Evolutionary conservation across 2,888 invertebrate genomes (phyloP).

Genomic region (Drosophila subsilvestris): DNA sequence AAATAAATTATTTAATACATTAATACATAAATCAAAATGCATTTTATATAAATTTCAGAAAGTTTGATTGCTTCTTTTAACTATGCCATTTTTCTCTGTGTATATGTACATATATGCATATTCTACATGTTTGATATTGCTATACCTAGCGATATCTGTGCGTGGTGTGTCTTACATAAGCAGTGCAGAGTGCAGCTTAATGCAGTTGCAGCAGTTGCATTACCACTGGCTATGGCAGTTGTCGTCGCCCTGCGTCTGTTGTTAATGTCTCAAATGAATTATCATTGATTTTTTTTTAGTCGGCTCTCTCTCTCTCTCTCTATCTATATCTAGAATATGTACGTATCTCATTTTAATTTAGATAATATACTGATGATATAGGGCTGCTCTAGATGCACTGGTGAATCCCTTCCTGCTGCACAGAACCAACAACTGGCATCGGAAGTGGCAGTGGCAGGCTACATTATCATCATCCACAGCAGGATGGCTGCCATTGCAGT

Average conservation of each 20-base stretch:
- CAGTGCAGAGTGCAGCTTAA: conserved; percentile 6
- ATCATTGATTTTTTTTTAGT: conserved; percentile 33
- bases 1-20: too few species aligned
- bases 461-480: neutral
- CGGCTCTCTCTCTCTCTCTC: neutral
- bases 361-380: conserved; percentile 13
- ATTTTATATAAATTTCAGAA: too few species aligned
- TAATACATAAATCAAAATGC: too few species aligned
- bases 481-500: neutral
- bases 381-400: neutral
- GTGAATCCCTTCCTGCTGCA: conserved; percentile 4
- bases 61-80: too few species aligned
- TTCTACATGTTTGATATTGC: neutral
- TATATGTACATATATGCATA: too few species aligned
- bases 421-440: neutral
- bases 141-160: conserved; percentile 4
- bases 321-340: neutral
- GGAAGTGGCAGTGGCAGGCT: neutral
- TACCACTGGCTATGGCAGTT: conserved; percentile 8
- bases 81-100: too few species aligned
- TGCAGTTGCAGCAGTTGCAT: conserved; percentile 5
- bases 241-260: conserved; percentile 7
- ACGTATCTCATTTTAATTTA: conserved; percentile 15
- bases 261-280: conserved; percentile 35
- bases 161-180: conserved; percentile 20